A percentile compares a stretch with the other conserved stretches of the same genome.
Conservation (phyloP, 2,113 vertebrate species). For the Amphiprion percula region DNA sequence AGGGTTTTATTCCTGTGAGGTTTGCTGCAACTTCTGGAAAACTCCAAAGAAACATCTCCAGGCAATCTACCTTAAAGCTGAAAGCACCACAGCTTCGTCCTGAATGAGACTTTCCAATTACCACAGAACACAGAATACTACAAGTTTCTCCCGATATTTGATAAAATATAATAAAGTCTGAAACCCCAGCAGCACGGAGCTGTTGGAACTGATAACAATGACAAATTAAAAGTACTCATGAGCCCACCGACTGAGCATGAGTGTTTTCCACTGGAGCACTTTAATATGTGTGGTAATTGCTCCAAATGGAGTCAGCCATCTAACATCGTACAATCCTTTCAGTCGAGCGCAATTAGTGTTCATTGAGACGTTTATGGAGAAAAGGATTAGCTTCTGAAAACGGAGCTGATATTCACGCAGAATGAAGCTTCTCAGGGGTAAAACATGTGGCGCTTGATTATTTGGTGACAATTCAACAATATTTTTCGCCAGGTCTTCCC, state of each 20-base stretch:
- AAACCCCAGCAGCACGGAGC: neutral
- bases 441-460: constrained; percentile 37
- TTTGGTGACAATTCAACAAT: neutral
- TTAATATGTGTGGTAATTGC: constrained; percentile 53
- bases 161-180: constrained; percentile 7
- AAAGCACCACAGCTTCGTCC: constrained; percentile 7
- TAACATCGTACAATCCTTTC: constrained; percentile 26
- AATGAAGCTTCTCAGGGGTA: constrained; percentile 31
- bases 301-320: constrained; percentile 36
- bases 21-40: constrained; percentile 34
- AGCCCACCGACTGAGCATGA: constrained; percentile 22
- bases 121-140: neutral
- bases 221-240: constrained; percentile 28
- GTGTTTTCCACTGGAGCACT: constrained; percentile 29
- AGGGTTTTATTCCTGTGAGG: constrained; percentile 15
- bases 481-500: neutral
- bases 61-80: constrained; percentile 5
- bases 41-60: constrained; percentile 18
- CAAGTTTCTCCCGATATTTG: neutral
- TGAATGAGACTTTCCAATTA: neutral
- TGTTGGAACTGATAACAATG: constrained; percentile 17
- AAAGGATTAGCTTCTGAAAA: constrained; percentile 42
- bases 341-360: constrained; percentile 50
- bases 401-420: constrained; percentile 22
- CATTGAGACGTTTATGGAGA: constrained; percentile 40